Conservation (phyloP, 2,888 invertebrate species). For the Drosophila emarginata region DNA sequence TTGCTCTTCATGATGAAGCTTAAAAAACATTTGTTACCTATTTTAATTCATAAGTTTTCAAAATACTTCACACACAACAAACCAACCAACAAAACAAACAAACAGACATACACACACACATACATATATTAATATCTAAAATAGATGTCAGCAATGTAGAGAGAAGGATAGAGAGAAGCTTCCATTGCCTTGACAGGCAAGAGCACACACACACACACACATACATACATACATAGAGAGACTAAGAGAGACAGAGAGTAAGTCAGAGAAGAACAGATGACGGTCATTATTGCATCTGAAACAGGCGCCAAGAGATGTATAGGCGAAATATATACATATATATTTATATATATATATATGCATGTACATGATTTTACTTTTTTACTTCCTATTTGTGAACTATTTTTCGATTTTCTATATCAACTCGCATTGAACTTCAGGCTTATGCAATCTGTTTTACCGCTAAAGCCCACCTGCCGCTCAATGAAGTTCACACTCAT, state of each 20-base stretch:
- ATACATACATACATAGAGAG: slow-evolving; percentile 8
- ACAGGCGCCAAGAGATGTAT: background rate
- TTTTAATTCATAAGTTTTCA: slow-evolving; percentile 41
- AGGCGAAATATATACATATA: slow-evolving; percentile 40
- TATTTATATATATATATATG: background rate
- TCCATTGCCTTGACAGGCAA: slow-evolving; percentile 66
- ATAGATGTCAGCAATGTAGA: background rate
- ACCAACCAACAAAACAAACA: background rate
- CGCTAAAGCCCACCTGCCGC: slow-evolving; percentile 18
- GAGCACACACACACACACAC: slow-evolving; percentile 13
- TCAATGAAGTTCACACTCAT: slow-evolving; percentile 38
- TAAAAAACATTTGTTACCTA: slow-evolving; percentile 23
- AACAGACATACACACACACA: background rate
- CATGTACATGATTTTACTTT: slow-evolving; percentile 35
- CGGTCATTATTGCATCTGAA: slow-evolving; percentile 1
- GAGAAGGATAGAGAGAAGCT: slow-evolving; percentile 11
- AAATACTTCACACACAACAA: slow-evolving; percentile 16
- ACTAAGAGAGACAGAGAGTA: slow-evolving; percentile 4
- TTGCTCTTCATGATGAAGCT: background rate
- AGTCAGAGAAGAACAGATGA: background rate
- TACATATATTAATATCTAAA: background rate
- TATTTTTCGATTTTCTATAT: slow-evolving; percentile 42
- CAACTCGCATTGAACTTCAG: slow-evolving; percentile 64
- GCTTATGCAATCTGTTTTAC: slow-evolving; percentile 53
- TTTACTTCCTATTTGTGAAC: slow-evolving; percentile 4